Percentiles rank a stretch among this genome's conserved stretches.
These are phyloP conservation scores for Eupleurogrammus muticus DNA, from an alignment of 2,797 vertebrate species.

Conservation along the genomic window DNA sequence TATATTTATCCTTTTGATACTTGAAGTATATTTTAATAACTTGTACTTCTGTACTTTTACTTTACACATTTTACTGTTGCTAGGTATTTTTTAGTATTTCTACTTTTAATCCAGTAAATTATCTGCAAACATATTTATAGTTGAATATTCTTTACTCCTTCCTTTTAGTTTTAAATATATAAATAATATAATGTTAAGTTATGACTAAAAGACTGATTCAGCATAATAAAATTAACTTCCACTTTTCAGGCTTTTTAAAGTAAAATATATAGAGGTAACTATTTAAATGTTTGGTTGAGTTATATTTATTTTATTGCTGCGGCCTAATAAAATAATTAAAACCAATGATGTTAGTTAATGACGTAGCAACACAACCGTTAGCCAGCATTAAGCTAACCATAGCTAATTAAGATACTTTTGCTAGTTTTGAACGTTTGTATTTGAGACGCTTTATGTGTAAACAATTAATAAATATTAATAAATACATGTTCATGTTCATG, in stretches of 20 bases:
- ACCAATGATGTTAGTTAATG: not conserved
- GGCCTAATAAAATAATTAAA: not conserved
- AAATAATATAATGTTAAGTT: not conserved
- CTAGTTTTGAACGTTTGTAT: no score
- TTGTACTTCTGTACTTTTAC: no score
- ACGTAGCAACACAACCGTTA: no score
- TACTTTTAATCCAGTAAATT: no score
- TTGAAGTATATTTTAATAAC: no score
- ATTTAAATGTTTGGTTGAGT: not conserved
- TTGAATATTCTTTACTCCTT: no score
- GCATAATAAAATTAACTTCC: not conserved
- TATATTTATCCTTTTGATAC: no score
- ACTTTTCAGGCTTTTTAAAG: not conserved
- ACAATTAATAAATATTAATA: not conserved
- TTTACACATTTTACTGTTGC: no score
- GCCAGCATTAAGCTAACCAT: not conserved
- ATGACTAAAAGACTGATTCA: not conserved
- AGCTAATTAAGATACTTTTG: constrained; percentile 4
- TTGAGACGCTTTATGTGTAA: not conserved
- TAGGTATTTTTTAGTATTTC: no score
- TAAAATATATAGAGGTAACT: not conserved
- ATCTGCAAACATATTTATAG: no score
- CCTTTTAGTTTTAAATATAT: no score
- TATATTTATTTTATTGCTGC: not conserved
- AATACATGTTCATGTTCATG: not conserved